Conservation (phyloP, 2,888 invertebrate species). For the Lacanobia wlatinum region DNA sequence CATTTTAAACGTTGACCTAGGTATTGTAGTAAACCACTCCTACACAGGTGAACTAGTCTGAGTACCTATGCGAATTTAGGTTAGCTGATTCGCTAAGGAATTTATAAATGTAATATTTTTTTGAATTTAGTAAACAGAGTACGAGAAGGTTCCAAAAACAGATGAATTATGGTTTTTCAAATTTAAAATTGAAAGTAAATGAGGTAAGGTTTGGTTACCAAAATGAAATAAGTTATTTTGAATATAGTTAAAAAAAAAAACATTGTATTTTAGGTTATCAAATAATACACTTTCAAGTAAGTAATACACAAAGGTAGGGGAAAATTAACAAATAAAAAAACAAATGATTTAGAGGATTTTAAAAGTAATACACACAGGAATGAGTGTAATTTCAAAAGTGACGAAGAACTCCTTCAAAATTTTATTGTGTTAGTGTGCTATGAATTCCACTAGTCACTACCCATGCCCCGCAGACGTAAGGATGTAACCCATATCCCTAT, state of each 20-base stretch:
- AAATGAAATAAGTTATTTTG: not conserved
- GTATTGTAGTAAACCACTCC: conserved; percentile 29
- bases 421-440: conserved; percentile 29
- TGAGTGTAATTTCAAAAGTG: not conserved
- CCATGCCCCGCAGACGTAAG: conserved; percentile 9
- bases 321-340: not conserved
- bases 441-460: not conserved
- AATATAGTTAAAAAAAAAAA: not conserved
- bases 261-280: not conserved
- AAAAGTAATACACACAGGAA: too few relatives aligned
- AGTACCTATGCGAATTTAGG: conserved; percentile 10
- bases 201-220: not conserved
- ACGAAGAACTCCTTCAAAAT: not conserved
- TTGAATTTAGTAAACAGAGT: not conserved
- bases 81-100: conserved; percentile 7
- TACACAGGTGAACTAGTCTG: not conserved
- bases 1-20: conserved; percentile 18
- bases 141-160: not conserved
- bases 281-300: too few relatives aligned
- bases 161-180: not conserved
- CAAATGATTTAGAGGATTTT: not conserved
- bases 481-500: conserved; percentile 49
- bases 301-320: too few relatives aligned
- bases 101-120: not conserved
- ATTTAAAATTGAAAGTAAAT: not conserved